phyloP scores from a whole-genome alignment of 2,888 invertebrate species.

The Tiliacea citrago region DNA sequence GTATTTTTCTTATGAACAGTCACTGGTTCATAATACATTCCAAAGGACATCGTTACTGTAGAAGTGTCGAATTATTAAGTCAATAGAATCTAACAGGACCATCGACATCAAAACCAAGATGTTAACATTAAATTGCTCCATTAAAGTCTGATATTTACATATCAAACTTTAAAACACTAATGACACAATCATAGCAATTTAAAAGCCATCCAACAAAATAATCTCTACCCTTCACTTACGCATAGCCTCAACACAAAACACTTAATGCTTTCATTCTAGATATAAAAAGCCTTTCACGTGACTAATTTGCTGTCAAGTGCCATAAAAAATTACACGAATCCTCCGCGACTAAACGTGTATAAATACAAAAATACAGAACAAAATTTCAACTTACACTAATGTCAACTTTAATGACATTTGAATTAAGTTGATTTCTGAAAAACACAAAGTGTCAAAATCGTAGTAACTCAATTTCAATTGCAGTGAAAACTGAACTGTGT shows the following conservation, averaged over 20 bases:
- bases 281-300: conserved; percentile 52
- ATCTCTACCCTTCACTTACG: conserved; percentile 19
- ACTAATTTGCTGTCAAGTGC: conserved; percentile 52
- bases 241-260: conserved; percentile 20
- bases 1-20: too few relatives aligned
- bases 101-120: not conserved
- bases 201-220: conserved; percentile 4
- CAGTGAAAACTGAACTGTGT: not conserved
- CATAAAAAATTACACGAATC: conserved; percentile 47
- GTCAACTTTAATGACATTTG: conserved; percentile 7
- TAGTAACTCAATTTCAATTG: not conserved
- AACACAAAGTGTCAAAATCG: not conserved
- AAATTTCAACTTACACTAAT: conserved; percentile 9
- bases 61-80: too few relatives aligned
- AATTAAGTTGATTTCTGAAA: conserved; percentile 29
- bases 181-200: conserved; percentile 5
- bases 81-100: too few relatives aligned
- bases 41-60: too few relatives aligned
- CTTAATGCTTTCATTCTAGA: conserved; percentile 40
- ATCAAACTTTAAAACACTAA: not conserved
- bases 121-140: not conserved
- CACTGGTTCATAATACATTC: too few relatives aligned
- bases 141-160: not conserved
- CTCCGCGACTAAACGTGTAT: conserved; percentile 1
- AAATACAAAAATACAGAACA: not conserved